Evolutionary conservation across 1,140 invertebrate species (phyloP).

Genomic region (Schmidtea mediterranea): DNA sequence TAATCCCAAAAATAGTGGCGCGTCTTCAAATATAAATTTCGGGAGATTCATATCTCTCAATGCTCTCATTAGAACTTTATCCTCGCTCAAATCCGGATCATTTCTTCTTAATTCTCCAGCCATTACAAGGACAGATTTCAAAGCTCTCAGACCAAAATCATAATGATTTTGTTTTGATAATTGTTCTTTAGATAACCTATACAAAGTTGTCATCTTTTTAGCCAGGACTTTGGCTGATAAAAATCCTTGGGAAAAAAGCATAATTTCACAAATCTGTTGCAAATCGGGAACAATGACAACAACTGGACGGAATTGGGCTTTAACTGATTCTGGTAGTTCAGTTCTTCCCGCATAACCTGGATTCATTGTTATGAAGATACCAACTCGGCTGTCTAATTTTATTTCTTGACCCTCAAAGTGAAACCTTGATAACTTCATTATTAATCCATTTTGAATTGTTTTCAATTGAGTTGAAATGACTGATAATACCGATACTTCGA

Average conservation of each 20-base stretch:
- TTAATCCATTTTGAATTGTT: conserved; percentile 50
- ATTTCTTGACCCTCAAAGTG: conserved; percentile 60
- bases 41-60: conserved; percentile 66
- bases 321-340: conserved; percentile 62
- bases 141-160: conserved; percentile 60
- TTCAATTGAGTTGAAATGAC: conserved; percentile 67
- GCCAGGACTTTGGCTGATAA: conserved; percentile 41
- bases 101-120: conserved; percentile 52
- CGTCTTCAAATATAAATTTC: conserved; percentile 65
- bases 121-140: conserved; percentile 62
- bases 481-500: conserved; percentile 59
- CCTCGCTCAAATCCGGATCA: conserved; percentile 45
- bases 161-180: conserved; percentile 70
- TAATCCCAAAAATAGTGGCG: conserved; percentile 54
- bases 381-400: conserved; percentile 49
- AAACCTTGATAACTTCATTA: conserved; percentile 42
- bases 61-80: conserved; percentile 57
- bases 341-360: conserved; percentile 61
- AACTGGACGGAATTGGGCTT: conserved; percentile 58
- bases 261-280: conserved; percentile 63
- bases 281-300: conserved; percentile 61
- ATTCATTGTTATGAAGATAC: conserved; percentile 77
- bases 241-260: conserved; percentile 65
- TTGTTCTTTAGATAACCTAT: conserved; percentile 51
- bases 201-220: conserved; percentile 69